Percentiles rank a stretch among this genome's conserved stretches.
Evolutionary conservation across 2,113 vertebrate species (phyloP).

Genomic region (Holacanthus passer): DNA sequence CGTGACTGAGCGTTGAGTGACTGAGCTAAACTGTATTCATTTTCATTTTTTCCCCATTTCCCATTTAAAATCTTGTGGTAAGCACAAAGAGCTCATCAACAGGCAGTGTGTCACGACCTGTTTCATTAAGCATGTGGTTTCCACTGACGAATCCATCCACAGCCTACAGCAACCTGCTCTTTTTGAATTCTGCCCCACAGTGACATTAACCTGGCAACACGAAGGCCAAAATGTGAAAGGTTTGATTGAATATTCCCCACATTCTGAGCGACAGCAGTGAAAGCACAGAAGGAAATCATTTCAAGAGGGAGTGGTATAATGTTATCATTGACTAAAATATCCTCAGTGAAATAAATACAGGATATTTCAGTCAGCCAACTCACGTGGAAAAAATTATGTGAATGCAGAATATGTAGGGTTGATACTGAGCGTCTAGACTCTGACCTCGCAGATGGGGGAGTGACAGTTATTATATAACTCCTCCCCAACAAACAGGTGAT

Average conservation of each 20-base stretch:
- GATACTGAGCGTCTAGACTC: background rate
- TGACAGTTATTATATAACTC: too few relatives aligned
- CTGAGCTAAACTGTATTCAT: background rate
- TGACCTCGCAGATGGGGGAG: too few relatives aligned
- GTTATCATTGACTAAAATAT: constrained; percentile 52
- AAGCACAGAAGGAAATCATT: constrained; percentile 44
- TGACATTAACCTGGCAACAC: constrained; percentile 60
- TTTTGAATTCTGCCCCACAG: constrained; percentile 53
- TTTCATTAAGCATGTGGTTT: constrained; percentile 70
- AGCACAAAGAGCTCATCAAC: constrained; percentile 51
- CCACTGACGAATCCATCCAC: constrained; percentile 64
- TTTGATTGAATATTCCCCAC: constrained; percentile 39
- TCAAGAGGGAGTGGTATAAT: constrained; percentile 27
- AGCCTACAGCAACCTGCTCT: constrained; percentile 54
- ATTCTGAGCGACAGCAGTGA: constrained; percentile 46
- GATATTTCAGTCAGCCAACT: background rate
- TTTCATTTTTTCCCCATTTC: background rate
- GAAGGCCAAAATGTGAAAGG: constrained; percentile 62
- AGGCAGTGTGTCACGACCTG: constrained; percentile 58
- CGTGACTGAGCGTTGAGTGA: constrained; percentile 8
- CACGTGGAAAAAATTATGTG: constrained; percentile 11
- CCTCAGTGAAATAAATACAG: constrained; percentile 26
- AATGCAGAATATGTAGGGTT: background rate
- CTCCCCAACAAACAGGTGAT: too few relatives aligned
- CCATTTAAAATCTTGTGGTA: constrained; percentile 33